Percentiles rank a stretch among this genome's conserved stretches.
Conservation (phyloP, 2,888 invertebrate genomes). For the Diabrotica balteata region DNA sequence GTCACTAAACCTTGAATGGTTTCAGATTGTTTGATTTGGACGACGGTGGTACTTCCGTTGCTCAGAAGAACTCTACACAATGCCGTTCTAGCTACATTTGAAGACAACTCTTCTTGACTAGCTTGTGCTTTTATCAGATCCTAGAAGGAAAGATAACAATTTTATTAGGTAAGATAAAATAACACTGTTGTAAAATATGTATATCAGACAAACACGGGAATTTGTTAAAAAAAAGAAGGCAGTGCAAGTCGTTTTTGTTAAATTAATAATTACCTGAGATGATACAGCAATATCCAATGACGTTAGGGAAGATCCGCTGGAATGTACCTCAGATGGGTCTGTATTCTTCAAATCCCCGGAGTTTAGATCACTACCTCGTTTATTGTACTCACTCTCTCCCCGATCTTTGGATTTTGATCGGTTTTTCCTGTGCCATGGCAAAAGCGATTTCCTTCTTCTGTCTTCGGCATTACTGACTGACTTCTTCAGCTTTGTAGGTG, state of each 20-base stretch:
- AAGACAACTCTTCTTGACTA: slow-evolving; percentile 39
- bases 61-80: slow-evolving; percentile 87
- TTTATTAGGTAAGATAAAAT: no score
- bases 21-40: slow-evolving; percentile 79
- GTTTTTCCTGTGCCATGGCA: slow-evolving; percentile 86
- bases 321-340: slow-evolving; percentile 60
- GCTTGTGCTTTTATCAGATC: slow-evolving; percentile 42
- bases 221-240: neutral
- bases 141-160: slow-evolving; percentile 36
- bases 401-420: slow-evolving; percentile 72
- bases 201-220: no score
- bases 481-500: slow-evolving; percentile 72
- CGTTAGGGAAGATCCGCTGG: slow-evolving; percentile 68
- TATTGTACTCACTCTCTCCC: slow-evolving; percentile 62
- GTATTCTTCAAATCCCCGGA: slow-evolving; percentile 25
- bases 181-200: no score
- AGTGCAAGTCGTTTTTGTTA: no score
- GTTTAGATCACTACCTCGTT: slow-evolving; percentile 39
- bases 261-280: slow-evolving; percentile 38
- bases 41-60: slow-evolving; percentile 92
- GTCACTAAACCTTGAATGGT: slow-evolving; percentile 81
- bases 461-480: slow-evolving; percentile 88
- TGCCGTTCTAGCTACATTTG: slow-evolving; percentile 55
- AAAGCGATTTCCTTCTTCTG: slow-evolving; percentile 84
- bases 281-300: slow-evolving; percentile 66